These are phyloP conservation scores for Fratercula arctica DNA, from an alignment of 2,797 vertebrate genomes.

Conservation along the genomic window DNA sequence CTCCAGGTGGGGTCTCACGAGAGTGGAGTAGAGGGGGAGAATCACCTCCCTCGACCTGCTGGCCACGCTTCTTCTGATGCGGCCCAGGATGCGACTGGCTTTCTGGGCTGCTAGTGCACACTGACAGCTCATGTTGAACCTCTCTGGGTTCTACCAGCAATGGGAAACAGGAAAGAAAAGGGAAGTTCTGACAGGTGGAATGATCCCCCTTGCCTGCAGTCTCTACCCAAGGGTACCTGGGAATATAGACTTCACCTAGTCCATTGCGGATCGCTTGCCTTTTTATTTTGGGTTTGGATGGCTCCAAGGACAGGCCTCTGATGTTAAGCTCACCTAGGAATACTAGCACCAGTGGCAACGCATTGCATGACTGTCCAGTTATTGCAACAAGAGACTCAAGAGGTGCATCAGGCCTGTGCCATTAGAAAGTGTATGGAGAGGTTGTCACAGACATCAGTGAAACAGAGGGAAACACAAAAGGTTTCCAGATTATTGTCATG, in stretches of 20 bases:
- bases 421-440: background rate
- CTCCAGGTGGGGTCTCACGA: too few species aligned
- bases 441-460: background rate
- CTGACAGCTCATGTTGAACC: too few species aligned
- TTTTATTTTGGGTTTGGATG: background rate
- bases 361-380: background rate
- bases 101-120: too few species aligned
- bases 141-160: background rate
- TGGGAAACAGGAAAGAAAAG: background rate
- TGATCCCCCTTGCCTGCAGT: background rate
- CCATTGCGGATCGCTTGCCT: rapidly evolving
- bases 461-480: background rate
- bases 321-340: background rate
- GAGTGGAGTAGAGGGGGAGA: too few species aligned
- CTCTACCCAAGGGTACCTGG: background rate
- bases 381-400: background rate
- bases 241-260: background rate
- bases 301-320: background rate
- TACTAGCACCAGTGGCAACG: background rate
- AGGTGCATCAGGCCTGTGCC: background rate
- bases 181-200: background rate
- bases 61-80: too few species aligned
- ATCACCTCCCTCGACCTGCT: too few species aligned
- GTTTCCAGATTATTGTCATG: background rate
- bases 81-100: too few species aligned